A percentile compares a stretch with the other conserved stretches of the same genome.
Evolutionary conservation across 2,888 invertebrate genomes (phyloP).

Genomic region (Scaeva pyrastri): DNA sequence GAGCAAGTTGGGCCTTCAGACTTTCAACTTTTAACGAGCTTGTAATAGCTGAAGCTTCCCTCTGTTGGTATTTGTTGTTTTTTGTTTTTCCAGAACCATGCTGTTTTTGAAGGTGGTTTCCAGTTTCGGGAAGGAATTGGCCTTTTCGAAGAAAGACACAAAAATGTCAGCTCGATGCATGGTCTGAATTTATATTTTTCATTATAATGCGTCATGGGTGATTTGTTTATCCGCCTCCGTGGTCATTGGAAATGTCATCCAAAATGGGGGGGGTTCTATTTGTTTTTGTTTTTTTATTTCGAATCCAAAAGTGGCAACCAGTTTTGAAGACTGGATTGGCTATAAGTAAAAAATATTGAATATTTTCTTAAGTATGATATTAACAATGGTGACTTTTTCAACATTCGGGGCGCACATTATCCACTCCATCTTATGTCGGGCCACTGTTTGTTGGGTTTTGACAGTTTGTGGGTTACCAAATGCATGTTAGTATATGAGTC

Average conservation of each 20-base stretch:
- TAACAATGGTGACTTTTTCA: constrained; percentile 46
- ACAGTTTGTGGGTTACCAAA: constrained; percentile 67
- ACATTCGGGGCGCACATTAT: too few relatives aligned
- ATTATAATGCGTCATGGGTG: constrained; percentile 34
- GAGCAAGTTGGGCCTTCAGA: constrained; percentile 40
- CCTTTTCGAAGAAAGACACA: background rate
- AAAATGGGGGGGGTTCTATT: constrained; percentile 16
- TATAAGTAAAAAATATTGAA: constrained; percentile 9
- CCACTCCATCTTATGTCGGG: constrained; percentile 9
- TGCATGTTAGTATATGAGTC: constrained; percentile 60
- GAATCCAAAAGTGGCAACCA: constrained; percentile 42
- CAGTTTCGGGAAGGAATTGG: background rate
- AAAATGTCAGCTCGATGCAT: constrained; percentile 38
- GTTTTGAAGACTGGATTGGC: constrained; percentile 27
- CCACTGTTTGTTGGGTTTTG: constrained; percentile 25
- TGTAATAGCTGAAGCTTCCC: constrained; percentile 8
- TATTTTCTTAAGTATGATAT: background rate
- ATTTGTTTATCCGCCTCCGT: constrained; percentile 54
- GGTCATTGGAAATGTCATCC: constrained; percentile 61
- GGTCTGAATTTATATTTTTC: constrained; percentile 26
- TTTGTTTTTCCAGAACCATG: background rate
- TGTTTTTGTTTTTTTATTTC: background rate
- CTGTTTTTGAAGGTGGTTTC: background rate
- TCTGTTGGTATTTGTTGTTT: background rate
- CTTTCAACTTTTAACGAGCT: background rate